These are phyloP conservation scores for Ophion ellenae DNA, from an alignment of 2,888 invertebrate genomes.

Conservation along the genomic window DNA sequence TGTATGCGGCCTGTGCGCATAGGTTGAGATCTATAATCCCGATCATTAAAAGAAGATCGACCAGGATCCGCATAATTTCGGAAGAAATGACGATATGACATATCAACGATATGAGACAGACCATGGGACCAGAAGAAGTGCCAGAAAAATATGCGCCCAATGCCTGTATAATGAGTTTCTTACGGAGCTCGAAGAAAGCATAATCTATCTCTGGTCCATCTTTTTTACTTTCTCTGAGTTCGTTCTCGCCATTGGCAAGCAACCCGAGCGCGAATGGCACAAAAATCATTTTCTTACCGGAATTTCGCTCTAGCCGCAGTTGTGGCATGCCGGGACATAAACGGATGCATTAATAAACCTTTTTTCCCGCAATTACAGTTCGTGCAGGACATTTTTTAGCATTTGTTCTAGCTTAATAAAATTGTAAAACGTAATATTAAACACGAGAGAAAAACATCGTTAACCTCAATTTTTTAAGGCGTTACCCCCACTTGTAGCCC, in stretches of 20 bases:
- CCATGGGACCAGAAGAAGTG: slow-evolving; percentile 32
- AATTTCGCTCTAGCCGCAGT: neutral
- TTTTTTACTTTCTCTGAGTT: neutral
- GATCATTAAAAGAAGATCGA: slow-evolving; percentile 22
- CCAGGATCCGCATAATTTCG: slow-evolving; percentile 12
- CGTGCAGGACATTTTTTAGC: neutral
- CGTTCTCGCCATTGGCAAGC: neutral
- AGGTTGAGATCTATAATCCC: slow-evolving; percentile 23
- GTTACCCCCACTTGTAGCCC: no score
- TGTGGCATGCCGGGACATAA: neutral
- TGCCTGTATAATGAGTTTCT: neutral
- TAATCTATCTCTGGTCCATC: neutral
- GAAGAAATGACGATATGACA: neutral
- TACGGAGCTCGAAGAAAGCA: neutral
- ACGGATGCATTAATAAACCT: neutral
- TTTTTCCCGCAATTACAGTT: neutral
- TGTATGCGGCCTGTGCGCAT: neutral
- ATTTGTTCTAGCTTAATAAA: neutral
- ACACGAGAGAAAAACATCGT: neutral
- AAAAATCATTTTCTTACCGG: neutral
- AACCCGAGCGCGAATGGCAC: neutral
- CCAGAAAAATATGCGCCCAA: slow-evolving; percentile 25
- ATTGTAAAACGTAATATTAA: neutral
- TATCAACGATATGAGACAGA: slow-evolving; percentile 16
- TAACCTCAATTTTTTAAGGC: neutral